Percentiles rank a stretch among this genome's conserved stretches.
phyloP scores from a whole-genome alignment of 2,888 invertebrate species.

The Tenthredo livida region DNA sequence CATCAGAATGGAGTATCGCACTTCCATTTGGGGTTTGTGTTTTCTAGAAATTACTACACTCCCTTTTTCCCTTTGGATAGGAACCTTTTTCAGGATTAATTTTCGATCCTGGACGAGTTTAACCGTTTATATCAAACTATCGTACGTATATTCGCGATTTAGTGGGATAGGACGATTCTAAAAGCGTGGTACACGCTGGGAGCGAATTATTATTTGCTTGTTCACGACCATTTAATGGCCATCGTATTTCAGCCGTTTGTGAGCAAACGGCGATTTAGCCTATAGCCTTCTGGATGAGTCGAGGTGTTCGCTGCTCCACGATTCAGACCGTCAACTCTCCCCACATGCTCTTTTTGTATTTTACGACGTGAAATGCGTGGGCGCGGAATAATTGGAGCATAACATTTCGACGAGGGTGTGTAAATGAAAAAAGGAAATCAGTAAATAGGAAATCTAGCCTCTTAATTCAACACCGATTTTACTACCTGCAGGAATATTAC shows the following conservation, averaged over 20 bases:
- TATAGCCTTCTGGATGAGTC: conserved; percentile 17
- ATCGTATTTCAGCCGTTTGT: conserved; percentile 23
- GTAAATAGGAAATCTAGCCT: background rate
- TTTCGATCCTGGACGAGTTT: background rate
- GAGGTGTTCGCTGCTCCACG: background rate
- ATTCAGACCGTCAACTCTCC: background rate
- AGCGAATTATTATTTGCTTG: conserved; percentile 27
- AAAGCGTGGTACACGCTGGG: conserved; percentile 21
- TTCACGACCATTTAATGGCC: conserved; percentile 25
- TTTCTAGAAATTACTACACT: background rate
- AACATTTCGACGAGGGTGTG: conserved; percentile 18
- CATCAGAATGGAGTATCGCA: background rate
- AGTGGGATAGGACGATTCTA: background rate
- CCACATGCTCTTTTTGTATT: background rate
- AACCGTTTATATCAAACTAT: background rate
- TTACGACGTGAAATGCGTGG: conserved; percentile 21
- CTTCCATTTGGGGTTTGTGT: background rate
- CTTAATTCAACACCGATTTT: background rate
- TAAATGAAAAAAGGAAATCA: background rate
- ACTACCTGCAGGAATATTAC: background rate
- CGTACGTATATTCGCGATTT: background rate
- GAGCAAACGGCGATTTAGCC: background rate
- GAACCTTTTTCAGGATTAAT: background rate
- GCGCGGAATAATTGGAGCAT: conserved; percentile 36
- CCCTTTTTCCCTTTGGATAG: background rate